Evolutionary conservation across 2,113 vertebrate species (phyloP), one percentile per base, ranked within the genome.

Genomic region (Esox niger): DNA sequence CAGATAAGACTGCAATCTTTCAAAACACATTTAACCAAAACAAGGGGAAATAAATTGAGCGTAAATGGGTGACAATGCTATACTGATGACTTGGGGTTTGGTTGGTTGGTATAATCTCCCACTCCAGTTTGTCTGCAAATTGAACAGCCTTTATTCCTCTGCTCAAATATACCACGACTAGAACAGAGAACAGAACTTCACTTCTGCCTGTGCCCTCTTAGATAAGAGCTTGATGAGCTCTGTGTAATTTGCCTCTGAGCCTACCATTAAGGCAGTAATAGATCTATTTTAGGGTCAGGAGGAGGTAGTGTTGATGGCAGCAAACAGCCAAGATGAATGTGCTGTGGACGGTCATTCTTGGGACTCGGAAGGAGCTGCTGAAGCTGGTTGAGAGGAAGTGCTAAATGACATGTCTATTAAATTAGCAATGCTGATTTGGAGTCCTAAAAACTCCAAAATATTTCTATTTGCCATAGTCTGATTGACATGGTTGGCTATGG

Each of bases 241-340:
- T 21, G 59, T 64, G 68, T 70, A 77, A 76, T 79, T 77, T 68
- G 13, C 63, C 62, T 71, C 38, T 59, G 66, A 75, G 52, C 17
- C 68, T 54, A 43, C 67, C 62, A 75, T 78, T 69, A 79, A 65
- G 29, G 46, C 56, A 61, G 58, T 73, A 74, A 86, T 66, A 68
- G 72, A 76, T 78, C 68, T 79, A 71, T 81, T 83, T 78, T 66
- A 62, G 68, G 71, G 69, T 77, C 49, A 43, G 64, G 60, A 38
- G 64, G 60, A 38, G 63, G 56, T 10, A 66, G 67, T 66, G 17
- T 56, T 5, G 10, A 57, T 68, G 54, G 47, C 8, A 65, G 68
- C 55, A 72, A 21, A 66, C 17, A 32, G 71, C 75, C 46, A 31
- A 60, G 69, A 74, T 60, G 55, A 62, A 73, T 70, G 65, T 55